phyloP scores from a whole-genome alignment of 2,113 vertebrate species.

The Gavialis gangeticus region DNA sequence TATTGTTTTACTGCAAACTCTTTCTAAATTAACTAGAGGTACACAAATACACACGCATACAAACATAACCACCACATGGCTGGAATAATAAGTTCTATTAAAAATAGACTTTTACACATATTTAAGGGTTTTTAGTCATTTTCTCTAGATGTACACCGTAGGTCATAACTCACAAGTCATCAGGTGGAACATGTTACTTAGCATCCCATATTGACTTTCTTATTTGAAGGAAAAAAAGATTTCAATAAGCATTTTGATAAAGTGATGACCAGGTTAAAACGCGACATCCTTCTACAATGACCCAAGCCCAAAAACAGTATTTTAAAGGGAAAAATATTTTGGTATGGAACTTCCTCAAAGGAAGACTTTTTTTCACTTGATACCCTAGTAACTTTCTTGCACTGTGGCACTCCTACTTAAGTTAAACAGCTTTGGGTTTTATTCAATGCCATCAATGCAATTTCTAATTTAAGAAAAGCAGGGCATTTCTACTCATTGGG shows the following conservation, averaged over 20 bases:
- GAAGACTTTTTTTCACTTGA: neutral
- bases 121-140: neutral
- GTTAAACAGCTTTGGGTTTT: neutral
- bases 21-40: neutral
- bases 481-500: too few relatives aligned
- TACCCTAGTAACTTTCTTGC: neutral
- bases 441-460: neutral
- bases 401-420: neutral
- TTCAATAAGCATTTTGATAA: neutral
- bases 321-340: neutral
- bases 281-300: accelerated
- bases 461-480: too few relatives aligned
- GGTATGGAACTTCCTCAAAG: neutral
- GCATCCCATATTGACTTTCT: neutral
- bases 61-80: too few relatives aligned
- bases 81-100: neutral
- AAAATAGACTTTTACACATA: neutral
- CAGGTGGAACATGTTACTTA: neutral
- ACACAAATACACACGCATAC: neutral
- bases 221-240: neutral
- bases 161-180: too few relatives aligned
- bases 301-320: neutral
- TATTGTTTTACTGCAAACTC: neutral
- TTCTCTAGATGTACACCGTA: neutral
- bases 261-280: neutral